Base-by-base conservation (phyloP, 2,888 invertebrate species). In the Drosophila dives region DNA sequence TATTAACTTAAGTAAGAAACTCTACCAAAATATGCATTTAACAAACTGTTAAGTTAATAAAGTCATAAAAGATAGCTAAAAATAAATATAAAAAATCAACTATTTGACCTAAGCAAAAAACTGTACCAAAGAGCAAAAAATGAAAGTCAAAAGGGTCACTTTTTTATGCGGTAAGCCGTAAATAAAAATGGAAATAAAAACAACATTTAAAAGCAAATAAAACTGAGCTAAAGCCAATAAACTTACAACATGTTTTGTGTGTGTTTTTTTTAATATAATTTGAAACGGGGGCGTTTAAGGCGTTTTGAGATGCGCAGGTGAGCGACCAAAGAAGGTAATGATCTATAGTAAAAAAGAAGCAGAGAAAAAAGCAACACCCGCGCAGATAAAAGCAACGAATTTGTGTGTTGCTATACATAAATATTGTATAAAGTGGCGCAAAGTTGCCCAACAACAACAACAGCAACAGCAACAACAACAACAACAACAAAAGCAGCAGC, bases 251-350 rank as follows among this genome's bases (percentile, higher is more conserved):
- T 58, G 23, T 58, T 42, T 20, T 70, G n/a, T 60, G 49, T 77
- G 49, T 61, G 15, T 26, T 63, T 54, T 45, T 66, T 29, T 42
- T 29, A 40, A 11, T 51, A 42, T 45, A 20, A 23, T 23, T 23
- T 60, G 26, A 45, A 40, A 26, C 15, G 38, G 23, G 36, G 51
- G 42, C 61, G 86, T 83, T 80, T 26, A 26, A 26, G 87, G 82
- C 70, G 75, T 64, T 64, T 64, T 59, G 49, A 70, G 84, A 86
- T 86, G 85, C 85, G 88, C 85, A 86, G 85, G 85, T 86, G 85
- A 86, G 81, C 70, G 58, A 74, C 85, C 88, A 85, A 69, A 86
- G 79, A 87, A 81, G 85, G 85, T 67, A 81, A 83, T 70, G 76
- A 68, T 83, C 80, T 83, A 76, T 78, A 75, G 79, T 74, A 12